A percentile compares a stretch with the other conserved stretches of the same genome.
Conservation (phyloP, 2,888 invertebrate genomes). For the Antitype chi region DNA sequence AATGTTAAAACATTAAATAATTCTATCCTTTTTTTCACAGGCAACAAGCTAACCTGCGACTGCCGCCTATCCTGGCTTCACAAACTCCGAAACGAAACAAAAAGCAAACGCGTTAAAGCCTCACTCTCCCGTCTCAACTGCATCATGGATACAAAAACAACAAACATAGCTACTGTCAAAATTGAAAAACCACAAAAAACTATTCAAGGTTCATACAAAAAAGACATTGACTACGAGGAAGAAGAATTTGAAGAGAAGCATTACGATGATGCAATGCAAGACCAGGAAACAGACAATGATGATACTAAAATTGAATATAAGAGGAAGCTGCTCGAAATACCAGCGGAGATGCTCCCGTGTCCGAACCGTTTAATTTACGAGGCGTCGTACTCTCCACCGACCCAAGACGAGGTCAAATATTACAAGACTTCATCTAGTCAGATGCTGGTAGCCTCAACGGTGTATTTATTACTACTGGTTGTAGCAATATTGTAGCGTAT, state of each 20-base stretch:
- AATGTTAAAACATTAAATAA: not conserved
- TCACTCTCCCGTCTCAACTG: slow-evolving; percentile 93
- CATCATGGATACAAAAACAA: slow-evolving; percentile 89
- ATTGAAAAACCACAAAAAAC: slow-evolving; percentile 70
- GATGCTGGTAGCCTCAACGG: slow-evolving; percentile 60
- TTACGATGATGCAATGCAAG: slow-evolving; percentile 86
- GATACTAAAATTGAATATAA: slow-evolving; percentile 81
- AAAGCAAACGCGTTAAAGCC: slow-evolving; percentile 92
- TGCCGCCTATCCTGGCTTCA: slow-evolving; percentile 95
- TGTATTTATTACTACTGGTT: slow-evolving; percentile 68
- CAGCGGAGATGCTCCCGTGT: slow-evolving; percentile 83
- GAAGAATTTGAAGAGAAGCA: slow-evolving; percentile 80
- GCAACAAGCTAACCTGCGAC: slow-evolving; percentile 95
- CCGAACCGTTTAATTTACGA: slow-evolving; percentile 82
- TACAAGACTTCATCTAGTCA: slow-evolving; percentile 81
- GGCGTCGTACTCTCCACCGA: slow-evolving; percentile 84
- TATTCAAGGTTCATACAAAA: slow-evolving; percentile 72
- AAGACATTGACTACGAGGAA: slow-evolving; percentile 78
- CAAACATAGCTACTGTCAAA: slow-evolving; percentile 73
- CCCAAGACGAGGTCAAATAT: slow-evolving; percentile 87
- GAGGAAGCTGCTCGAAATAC: slow-evolving; percentile 83
- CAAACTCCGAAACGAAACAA: slow-evolving; percentile 93
- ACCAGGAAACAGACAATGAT: slow-evolving; percentile 80
- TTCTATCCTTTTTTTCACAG: slow-evolving; percentile 87
- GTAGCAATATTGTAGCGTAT: slow-evolving; percentile 75